Conservation (phyloP, 2,888 invertebrate genomes). For the Chrysolina haemoptera region DNA sequence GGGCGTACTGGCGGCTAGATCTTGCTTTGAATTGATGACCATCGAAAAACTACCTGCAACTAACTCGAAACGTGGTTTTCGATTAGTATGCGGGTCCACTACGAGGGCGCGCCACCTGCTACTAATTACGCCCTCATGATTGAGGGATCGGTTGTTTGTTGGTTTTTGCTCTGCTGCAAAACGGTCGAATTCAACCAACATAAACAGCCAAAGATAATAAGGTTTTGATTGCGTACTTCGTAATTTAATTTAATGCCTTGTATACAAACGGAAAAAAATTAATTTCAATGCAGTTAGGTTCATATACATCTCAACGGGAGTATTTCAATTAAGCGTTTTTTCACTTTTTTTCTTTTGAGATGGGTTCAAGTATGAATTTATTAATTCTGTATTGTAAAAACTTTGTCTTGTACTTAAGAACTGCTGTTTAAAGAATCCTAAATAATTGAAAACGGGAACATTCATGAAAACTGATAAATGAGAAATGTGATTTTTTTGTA, state of each 20-base stretch:
- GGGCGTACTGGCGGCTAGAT: constrained; percentile 1
- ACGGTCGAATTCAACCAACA: not conserved
- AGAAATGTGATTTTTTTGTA: no score
- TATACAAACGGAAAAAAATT: not conserved
- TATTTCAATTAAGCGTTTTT: no score
- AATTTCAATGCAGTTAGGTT: no score
- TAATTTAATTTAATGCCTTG: not conserved
- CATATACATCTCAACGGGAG: no score
- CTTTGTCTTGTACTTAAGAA: no score
- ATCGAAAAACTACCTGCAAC: constrained; percentile 11
- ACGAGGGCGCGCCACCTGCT: constrained; percentile 22
- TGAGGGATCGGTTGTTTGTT: constrained; percentile 13
- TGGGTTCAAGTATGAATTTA: no score
- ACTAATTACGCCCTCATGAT: constrained; percentile 18
- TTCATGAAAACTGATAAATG: no score
- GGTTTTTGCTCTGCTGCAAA: not conserved
- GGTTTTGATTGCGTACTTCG: not conserved
- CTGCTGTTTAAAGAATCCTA: no score
- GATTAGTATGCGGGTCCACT: constrained; percentile 41
- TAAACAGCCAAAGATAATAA: constrained; percentile 1
- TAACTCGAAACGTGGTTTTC: constrained; percentile 38
- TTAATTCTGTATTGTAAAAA: no score
- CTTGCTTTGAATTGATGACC: constrained; percentile 18
- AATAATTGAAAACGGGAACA: no score
- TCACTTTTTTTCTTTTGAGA: no score